Percentiles rank a stretch among this genome's conserved stretches.
Evolutionary conservation across 37 sponge, comb jelly and placozoan genomes (phyloP).

Genomic region (Chondrosia reniformis): DNA sequence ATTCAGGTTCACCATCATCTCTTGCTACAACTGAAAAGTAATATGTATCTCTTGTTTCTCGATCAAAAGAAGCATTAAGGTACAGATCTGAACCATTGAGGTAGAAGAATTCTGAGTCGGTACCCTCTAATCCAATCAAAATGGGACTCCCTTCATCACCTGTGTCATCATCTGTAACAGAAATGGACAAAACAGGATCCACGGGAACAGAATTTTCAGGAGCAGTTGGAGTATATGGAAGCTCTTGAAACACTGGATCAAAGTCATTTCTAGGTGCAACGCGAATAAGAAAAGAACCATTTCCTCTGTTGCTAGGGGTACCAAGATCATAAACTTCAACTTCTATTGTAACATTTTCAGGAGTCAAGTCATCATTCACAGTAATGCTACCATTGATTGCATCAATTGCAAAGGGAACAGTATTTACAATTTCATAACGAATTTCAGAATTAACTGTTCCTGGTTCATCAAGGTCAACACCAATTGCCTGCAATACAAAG

Average conservation of each 20-base stretch:
- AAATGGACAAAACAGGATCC: background rate
- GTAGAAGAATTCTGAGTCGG: constrained; percentile 14
- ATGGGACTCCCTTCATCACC: constrained; percentile 7
- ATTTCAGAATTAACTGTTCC: constrained; percentile 33
- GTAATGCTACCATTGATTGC: constrained; percentile 33
- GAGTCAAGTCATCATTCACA: constrained; percentile 34
- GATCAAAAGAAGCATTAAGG: background rate
- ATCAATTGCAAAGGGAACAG: constrained; percentile 35
- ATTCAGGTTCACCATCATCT: background rate
- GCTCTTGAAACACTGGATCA: constrained; percentile 2
- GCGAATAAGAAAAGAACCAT: background rate
- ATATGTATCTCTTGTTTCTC: background rate
- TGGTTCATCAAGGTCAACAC: constrained; percentile 31
- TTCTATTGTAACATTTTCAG: background rate
- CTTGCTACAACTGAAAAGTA: constrained; percentile 1
- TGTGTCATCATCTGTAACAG: constrained; percentile 17
- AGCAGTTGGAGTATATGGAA: background rate
- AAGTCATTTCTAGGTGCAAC: constrained; percentile 19
- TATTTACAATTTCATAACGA: constrained; percentile 15
- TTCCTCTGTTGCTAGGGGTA: background rate
- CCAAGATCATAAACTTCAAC: background rate
- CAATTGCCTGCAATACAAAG: constrained; percentile 5
- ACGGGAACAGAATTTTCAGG: background rate
- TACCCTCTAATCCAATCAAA: background rate
- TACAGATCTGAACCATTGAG: background rate